Percentiles rank a stretch among this genome's conserved stretches.
Conservation (phyloP, 30 jellyfish, hydroid and myxozoan genomes). For the Sanderia malayensis region DNA sequence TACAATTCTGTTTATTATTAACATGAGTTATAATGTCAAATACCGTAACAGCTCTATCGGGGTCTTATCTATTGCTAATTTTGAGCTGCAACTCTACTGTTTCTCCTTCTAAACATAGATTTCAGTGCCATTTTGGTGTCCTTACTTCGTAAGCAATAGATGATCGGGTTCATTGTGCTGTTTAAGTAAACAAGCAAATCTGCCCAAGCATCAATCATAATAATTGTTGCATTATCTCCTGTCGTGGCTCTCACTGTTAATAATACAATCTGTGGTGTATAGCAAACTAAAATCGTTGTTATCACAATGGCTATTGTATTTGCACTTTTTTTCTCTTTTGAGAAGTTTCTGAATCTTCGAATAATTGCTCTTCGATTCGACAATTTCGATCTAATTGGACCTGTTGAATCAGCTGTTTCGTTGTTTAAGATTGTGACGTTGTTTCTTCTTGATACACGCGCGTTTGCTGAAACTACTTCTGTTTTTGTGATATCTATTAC, state of each 20-base stretch:
- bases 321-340: conserved; percentile 35
- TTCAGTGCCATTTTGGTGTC: conserved; percentile 41
- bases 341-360: conserved; percentile 18
- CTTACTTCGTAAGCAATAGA: conserved; percentile 35
- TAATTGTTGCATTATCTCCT: conserved; percentile 23
- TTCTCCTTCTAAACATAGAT: conserved; percentile 6
- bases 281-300: conserved; percentile 38
- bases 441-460: background rate
- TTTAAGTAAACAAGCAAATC: conserved; percentile 52
- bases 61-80: background rate
- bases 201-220: conserved; percentile 54
- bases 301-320: conserved; percentile 47
- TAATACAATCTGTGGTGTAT: conserved; percentile 44
- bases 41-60: no score
- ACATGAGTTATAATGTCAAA: no score
- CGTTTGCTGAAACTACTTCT: background rate
- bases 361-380: background rate
- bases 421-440: background rate
- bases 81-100: background rate
- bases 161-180: conserved; percentile 63
- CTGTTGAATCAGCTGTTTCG: background rate
- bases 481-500: background rate
- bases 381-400: background rate
- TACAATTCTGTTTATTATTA: no score
- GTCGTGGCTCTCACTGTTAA: conserved; percentile 30